These are phyloP conservation scores for Triops cancriformis DNA, from an alignment of 1,140 invertebrate genomes.

Conservation along the genomic window DNA sequence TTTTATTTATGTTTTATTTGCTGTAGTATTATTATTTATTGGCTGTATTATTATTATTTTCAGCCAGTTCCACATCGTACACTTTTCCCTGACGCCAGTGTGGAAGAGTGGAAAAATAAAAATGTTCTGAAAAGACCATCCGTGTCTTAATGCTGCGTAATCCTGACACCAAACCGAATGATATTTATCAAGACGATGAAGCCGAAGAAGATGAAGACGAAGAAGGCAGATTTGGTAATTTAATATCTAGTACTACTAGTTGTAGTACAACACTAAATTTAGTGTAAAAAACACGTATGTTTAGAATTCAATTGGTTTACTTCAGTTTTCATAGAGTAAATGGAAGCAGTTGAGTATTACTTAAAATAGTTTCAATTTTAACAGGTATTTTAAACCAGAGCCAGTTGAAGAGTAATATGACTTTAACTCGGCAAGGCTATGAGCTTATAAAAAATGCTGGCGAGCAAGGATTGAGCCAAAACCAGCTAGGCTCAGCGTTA, in stretches of 20 bases:
- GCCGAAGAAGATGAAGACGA: conserved; percentile 42
- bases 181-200: conserved; percentile 34
- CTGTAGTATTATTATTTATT: conserved; percentile 24
- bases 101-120: conserved; percentile 48
- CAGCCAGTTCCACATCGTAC: conserved; percentile 48
- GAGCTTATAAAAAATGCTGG: conserved; percentile 40
- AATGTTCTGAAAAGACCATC: conserved; percentile 44
- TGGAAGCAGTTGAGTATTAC: too few species aligned
- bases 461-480: conserved; percentile 44
- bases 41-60: conserved; percentile 27
- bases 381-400: conserved; percentile 13
- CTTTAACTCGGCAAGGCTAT: conserved; percentile 45
- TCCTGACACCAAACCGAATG: conserved; percentile 42
- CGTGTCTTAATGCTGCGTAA: conserved; percentile 46
- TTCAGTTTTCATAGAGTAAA: too few species aligned
- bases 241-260: too few species aligned
- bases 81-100: conserved; percentile 49
- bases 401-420: conserved; percentile 23
- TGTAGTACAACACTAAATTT: too few species aligned
- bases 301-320: too few species aligned
- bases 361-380: neutral
- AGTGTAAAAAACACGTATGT: too few species aligned
- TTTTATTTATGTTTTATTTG: too few species aligned
- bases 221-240: conserved; percentile 35
- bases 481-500: conserved; percentile 40